Conservation (phyloP, 2,888 invertebrate species). For the Troides aeacus region DNA sequence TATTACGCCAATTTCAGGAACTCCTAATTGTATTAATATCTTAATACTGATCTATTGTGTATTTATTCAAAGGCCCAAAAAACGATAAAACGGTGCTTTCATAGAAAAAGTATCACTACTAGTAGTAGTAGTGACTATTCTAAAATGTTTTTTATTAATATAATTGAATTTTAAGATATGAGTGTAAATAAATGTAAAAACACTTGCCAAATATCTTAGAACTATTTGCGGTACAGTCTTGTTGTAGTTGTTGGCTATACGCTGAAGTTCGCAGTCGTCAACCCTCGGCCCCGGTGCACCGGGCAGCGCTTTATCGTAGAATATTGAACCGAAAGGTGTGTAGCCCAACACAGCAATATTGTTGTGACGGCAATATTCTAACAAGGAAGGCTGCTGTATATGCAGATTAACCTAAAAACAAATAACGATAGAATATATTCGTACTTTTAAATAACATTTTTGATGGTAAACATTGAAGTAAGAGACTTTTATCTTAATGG, state of each 20-base stretch:
- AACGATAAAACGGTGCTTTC: no score
- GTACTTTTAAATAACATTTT: not conserved
- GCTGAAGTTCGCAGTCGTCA: constrained; percentile 74
- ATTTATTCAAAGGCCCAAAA: no score
- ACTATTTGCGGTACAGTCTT: constrained; percentile 84
- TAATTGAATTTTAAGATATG: no score
- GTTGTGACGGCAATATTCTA: constrained; percentile 83
- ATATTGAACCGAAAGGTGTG: constrained; percentile 84
- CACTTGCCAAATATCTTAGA: constrained; percentile 82
- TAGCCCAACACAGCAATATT: constrained; percentile 85
- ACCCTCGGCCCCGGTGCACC: constrained; percentile 76
- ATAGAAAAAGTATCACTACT: no score
- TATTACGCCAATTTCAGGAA: no score
- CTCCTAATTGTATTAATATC: no score
- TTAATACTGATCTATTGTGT: no score
- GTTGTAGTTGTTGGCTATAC: constrained; percentile 80
- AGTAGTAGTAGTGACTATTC: no score
- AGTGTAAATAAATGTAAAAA: not conserved
- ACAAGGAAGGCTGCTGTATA: constrained; percentile 84
- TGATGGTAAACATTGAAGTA: no score
- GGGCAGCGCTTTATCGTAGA: constrained; percentile 62
- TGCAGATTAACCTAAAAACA: constrained; percentile 80
- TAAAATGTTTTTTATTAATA: no score
- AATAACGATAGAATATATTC: no score
- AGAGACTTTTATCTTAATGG: no score